A percentile compares a stretch with the other conserved stretches of the same genome.
phyloP scores from a whole-genome alignment of 2,888 invertebrate genomes.

The Dioctria rufipes region DNA sequence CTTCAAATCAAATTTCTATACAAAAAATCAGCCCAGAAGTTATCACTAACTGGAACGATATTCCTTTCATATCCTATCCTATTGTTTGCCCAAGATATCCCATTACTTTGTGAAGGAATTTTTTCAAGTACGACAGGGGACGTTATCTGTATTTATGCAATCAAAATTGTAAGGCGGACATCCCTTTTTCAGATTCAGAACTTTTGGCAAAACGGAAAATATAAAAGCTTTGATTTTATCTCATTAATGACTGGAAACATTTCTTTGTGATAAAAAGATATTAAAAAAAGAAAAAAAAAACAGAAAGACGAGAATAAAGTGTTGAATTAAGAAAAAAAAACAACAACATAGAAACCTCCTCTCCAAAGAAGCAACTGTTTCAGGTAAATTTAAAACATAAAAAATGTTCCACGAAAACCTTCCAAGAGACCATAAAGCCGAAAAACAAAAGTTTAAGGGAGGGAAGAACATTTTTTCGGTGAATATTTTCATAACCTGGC shows the following conservation, averaged over 20 bases:
- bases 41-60: no score
- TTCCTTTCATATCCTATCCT: background rate
- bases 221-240: constrained; percentile 47
- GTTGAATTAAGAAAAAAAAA: background rate
- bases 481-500: constrained; percentile 24
- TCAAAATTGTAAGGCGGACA: constrained; percentile 25
- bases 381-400: background rate
- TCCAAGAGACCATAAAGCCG: no score
- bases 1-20: no score
- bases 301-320: background rate
- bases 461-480: no score
- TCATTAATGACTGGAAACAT: constrained; percentile 48
- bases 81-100: constrained; percentile 1
- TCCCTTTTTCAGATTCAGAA: background rate
- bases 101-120: constrained; percentile 30
- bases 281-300: background rate
- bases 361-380: constrained; percentile 31
- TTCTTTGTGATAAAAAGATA: constrained; percentile 23
- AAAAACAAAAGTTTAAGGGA: no score
- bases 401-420: background rate
- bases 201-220: constrained; percentile 20
- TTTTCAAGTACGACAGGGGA: constrained; percentile 17
- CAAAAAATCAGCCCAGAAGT: no score
- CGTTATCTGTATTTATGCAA: constrained; percentile 46
- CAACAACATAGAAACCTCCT: background rate